phyloP scores from a whole-genome alignment of 1,140 invertebrate genomes.

The Cotesia chilonis region DNA sequence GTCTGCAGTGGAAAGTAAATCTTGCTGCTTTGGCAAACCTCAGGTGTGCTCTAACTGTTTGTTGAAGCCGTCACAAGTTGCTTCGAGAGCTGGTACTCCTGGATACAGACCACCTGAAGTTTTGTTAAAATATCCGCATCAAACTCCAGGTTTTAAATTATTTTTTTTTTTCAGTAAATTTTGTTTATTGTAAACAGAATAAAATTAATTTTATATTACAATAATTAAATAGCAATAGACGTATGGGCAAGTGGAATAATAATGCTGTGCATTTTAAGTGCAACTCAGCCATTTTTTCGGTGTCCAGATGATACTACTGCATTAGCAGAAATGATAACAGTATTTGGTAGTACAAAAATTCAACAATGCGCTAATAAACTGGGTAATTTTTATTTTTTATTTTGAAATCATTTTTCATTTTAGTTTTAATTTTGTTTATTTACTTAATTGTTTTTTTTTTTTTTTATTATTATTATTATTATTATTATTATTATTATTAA shows the following conservation, averaged over 20 bases:
- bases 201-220: neutral
- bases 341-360: constrained; percentile 79
- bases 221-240: constrained; percentile 75
- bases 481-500: neutral
- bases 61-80: constrained; percentile 69
- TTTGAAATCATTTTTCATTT: constrained; percentile 33
- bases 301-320: constrained; percentile 82
- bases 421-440: constrained; percentile 35
- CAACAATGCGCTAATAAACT: constrained; percentile 74
- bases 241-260: constrained; percentile 91
- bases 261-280: constrained; percentile 80
- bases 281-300: constrained; percentile 85
- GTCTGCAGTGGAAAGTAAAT: constrained; percentile 52
- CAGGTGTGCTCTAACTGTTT: constrained; percentile 73
- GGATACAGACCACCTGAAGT: constrained; percentile 91
- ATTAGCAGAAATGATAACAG: constrained; percentile 82
- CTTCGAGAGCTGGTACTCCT: constrained; percentile 87
- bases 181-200: neutral
- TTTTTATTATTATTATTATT: no score
- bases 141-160: constrained; percentile 72
- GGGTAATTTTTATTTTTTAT: constrained; percentile 64
- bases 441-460: constrained; percentile 35
- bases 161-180: neutral
- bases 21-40: constrained; percentile 73
- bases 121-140: constrained; percentile 77